Percentiles rank a stretch among this genome's conserved stretches.
Conservation (phyloP, 2,888 invertebrate genomes). For the Apamea sordens region DNA sequence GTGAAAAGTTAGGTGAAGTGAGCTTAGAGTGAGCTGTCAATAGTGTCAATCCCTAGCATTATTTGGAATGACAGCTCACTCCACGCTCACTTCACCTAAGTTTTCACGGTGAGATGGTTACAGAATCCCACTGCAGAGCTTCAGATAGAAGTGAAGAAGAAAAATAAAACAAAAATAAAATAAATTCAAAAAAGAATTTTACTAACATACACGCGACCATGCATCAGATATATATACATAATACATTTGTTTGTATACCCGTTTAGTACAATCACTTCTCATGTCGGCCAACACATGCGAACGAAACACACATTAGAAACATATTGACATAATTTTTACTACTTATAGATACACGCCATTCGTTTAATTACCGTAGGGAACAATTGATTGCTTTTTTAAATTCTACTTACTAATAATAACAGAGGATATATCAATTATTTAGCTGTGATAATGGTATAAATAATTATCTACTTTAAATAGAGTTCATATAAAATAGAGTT, state of each 20-base stretch:
- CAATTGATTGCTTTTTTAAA: background rate
- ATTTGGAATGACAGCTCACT: too few relatives aligned
- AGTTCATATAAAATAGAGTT: conserved; percentile 10
- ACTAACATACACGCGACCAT: conserved; percentile 76
- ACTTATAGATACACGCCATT: conserved; percentile 35
- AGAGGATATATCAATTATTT: conserved; percentile 11
- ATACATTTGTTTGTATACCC: conserved; percentile 78
- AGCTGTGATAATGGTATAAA: background rate
- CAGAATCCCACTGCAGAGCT: too few relatives aligned
- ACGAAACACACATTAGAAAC: conserved; percentile 45
- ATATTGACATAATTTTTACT: conserved; percentile 46
- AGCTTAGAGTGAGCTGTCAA: too few relatives aligned
- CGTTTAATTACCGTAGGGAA: conserved; percentile 26
- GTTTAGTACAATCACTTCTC: conserved; percentile 67
- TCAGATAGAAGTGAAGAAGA: conserved; percentile 8
- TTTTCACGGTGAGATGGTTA: too few relatives aligned
- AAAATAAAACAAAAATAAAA: conserved; percentile 78
- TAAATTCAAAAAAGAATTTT: conserved; percentile 79
- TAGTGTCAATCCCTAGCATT: too few relatives aligned
- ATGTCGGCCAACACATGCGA: conserved; percentile 54
- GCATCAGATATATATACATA: conserved; percentile 76
- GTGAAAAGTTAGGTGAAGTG: too few relatives aligned
- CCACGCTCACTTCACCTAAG: too few relatives aligned
- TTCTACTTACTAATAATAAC: conserved; percentile 22
- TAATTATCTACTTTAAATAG: conserved; percentile 8